Evolutionary conservation across 2,888 invertebrate genomes (phyloP).

Genomic region (Tanypteryx hageni): DNA sequence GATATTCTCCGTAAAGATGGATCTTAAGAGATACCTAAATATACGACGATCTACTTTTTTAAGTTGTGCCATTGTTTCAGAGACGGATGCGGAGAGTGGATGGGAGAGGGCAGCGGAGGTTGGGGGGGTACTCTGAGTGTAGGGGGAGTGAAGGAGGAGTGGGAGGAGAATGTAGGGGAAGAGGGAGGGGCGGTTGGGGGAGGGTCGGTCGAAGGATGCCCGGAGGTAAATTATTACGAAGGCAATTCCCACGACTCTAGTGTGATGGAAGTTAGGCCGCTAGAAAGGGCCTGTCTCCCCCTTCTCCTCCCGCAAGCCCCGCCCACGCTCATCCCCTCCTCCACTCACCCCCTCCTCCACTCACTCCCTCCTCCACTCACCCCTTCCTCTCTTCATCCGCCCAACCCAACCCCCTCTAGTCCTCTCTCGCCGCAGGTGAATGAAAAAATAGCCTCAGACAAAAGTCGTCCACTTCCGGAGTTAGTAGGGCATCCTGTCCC

Average conservation of each 20-base stretch:
- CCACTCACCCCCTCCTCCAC: background rate
- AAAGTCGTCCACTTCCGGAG: slow-evolving; percentile 60
- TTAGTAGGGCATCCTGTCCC: slow-evolving; percentile 45
- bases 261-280: background rate
- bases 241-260: slow-evolving; percentile 51
- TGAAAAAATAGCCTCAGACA: slow-evolving; percentile 56
- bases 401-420: background rate
- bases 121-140: slow-evolving; percentile 16
- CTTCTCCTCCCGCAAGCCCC: background rate
- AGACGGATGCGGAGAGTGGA: too few species aligned
- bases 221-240: background rate
- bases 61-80: too few species aligned
- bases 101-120: background rate
- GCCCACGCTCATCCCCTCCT: slow-evolving; percentile 24
- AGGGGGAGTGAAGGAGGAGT: slow-evolving; percentile 40
- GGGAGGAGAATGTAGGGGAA: background rate
- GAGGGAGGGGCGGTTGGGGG: background rate
- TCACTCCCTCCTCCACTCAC: background rate
- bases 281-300: too few species aligned
- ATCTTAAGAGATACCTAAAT: too few species aligned
- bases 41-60: too few species aligned
- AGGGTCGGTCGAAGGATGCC: background rate
- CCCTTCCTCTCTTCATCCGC: background rate
- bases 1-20: too few species aligned
- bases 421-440: slow-evolving; percentile 60